Evolutionary conservation across 2,797 vertebrate species (phyloP).

Genomic region (Macropodus opercularis): DNA sequence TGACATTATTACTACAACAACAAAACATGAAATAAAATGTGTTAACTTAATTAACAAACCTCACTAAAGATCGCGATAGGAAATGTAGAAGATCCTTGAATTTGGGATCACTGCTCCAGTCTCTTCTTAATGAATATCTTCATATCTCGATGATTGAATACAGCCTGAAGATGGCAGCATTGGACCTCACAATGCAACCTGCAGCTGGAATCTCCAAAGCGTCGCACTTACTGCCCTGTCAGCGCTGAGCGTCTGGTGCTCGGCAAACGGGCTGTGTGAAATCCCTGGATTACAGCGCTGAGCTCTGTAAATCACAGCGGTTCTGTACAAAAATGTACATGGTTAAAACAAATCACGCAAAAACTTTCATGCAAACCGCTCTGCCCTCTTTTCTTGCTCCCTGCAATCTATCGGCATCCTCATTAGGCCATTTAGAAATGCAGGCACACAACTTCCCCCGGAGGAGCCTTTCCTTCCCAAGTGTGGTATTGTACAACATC

Average conservation of each 20-base stretch:
- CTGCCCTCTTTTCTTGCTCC: slow-evolving; percentile 5
- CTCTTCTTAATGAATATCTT: too few relatives aligned
- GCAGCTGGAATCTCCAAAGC: slow-evolving; percentile 6
- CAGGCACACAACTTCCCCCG: slow-evolving; percentile 61
- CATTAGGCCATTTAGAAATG: slow-evolving; percentile 53
- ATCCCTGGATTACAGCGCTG: slow-evolving; percentile 45
- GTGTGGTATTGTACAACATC: slow-evolving; percentile 74
- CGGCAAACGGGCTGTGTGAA: slow-evolving; percentile 33
- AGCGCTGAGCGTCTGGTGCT: slow-evolving; percentile 25
- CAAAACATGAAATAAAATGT: too few relatives aligned
- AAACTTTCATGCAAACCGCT: slow-evolving; percentile 25
- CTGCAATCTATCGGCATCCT: slow-evolving; percentile 37
- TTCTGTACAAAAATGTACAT: slow-evolving; percentile 39
- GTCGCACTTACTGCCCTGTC: slow-evolving; percentile 24
- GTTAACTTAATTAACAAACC: too few relatives aligned
- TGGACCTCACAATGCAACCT: slow-evolving; percentile 48
- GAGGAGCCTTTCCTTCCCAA: slow-evolving; percentile 45
- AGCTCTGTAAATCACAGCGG: slow-evolving; percentile 45
- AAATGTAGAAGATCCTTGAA: too few relatives aligned
- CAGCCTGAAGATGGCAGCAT: slow-evolving; percentile 82
- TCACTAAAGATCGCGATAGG: too few relatives aligned
- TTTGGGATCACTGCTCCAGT: too few relatives aligned
- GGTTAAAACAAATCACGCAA: slow-evolving; percentile 7
- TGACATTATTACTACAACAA: too few relatives aligned
- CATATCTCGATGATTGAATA: slow-evolving; percentile 9